Evolutionary conservation across 2,113 vertebrate species (phyloP).

Genomic region (Syngnathus floridae): DNA sequence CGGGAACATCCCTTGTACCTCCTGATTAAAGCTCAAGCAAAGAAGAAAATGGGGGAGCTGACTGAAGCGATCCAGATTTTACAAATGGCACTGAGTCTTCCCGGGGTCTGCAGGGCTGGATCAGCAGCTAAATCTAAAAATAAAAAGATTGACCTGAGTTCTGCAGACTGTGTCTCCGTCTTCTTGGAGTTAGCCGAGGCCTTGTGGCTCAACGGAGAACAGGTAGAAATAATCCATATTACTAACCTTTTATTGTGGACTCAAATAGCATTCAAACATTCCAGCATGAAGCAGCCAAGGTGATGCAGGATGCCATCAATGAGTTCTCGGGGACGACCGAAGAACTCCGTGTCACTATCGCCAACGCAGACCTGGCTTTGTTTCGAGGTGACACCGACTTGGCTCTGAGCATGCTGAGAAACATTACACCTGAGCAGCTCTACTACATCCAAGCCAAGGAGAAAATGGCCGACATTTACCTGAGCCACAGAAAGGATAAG

Average conservation of each 20-base stretch:
- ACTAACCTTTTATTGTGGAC: background rate
- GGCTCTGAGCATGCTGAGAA: slow-evolving; percentile 86
- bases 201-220: slow-evolving; percentile 86
- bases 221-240: slow-evolving; percentile 49
- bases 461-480: slow-evolving; percentile 94
- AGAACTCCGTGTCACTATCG: slow-evolving; percentile 85
- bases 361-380: slow-evolving; percentile 87
- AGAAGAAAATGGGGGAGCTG: slow-evolving; percentile 85
- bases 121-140: slow-evolving; percentile 74
- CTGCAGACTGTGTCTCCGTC: slow-evolving; percentile 80
- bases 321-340: slow-evolving; percentile 92
- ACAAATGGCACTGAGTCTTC: slow-evolving; percentile 89
- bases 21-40: slow-evolving; percentile 88
- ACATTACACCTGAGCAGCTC: slow-evolving; percentile 83
- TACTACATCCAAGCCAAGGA: slow-evolving; percentile 91
- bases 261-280: slow-evolving; percentile 22
- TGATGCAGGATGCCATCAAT: slow-evolving; percentile 93
- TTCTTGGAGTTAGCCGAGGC: slow-evolving; percentile 89
- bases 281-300: slow-evolving; percentile 92
- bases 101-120: slow-evolving; percentile 76
- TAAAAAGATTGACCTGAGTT: slow-evolving; percentile 74
- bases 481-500: slow-evolving; percentile 89
- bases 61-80: slow-evolving; percentile 89
- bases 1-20: slow-evolving; percentile 90
- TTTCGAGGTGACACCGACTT: slow-evolving; percentile 82